Base-by-base conservation (phyloP, 2,797 vertebrate species). In the Sphenopsis melanotis region DNA sequence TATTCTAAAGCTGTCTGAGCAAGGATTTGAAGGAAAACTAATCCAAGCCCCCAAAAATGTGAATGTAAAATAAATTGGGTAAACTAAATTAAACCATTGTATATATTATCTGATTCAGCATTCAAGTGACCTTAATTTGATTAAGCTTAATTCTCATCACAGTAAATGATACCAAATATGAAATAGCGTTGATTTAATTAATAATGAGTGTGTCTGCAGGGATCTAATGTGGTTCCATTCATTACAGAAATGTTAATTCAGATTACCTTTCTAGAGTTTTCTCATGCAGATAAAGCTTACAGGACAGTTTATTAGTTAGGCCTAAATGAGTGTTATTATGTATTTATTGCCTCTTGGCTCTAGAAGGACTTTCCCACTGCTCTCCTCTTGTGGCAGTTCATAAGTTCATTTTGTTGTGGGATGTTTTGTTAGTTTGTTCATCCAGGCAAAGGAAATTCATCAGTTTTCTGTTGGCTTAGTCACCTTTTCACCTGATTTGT, bases 181-280 rank as follows among this genome's bases (percentile, higher is more conserved):
- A 94, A 95, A 93, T 55, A 79, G 59, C 85, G 85, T 95, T 96
- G 93, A 90, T 89, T 86, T 96, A 96, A 96, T 96, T 96, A 96
- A 96, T 96, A 94, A 86, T 60, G 83, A 94, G 70, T 76, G 55
- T 78, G 88, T 96, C 95, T 95, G 86, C 70, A 76, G 95, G 93
- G 96, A 96, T 95, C 74, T 95, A 56, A 90, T 72, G 66, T 74
- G 77, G 63, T 95, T 95, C 93, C 74, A 94, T 94, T 96, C 74
- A 90, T 95, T 93, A 90, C 57, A 42, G 83, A 88, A 86, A 86
- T 78, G 80, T 72, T 95, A 93, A 70, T 93, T 95, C 93, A 95
- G 88, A 95, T 96, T 94, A 76, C 66, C 27, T 76, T 90, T 84
- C 59, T 39, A 26, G 41, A 93, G 59, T 90, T 88, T 87, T 61